Evolutionary conservation across 1,140 invertebrate species (phyloP), one percentile per base, ranked within the genome.

Genomic region (Pachypsylla venusta): DNA sequence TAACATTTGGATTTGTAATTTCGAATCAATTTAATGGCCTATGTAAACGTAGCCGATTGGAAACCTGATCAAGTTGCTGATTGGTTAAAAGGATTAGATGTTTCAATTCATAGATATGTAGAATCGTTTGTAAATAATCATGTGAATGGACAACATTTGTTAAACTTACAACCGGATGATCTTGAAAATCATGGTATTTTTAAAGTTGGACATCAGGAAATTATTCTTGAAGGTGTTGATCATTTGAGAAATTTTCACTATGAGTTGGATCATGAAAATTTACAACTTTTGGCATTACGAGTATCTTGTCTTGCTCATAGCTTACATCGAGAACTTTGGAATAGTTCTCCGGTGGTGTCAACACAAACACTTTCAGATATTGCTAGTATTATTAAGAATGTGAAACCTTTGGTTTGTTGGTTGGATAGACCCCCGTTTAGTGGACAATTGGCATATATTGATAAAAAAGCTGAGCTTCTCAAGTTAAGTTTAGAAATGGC

Each of bases 1-100:
- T 48, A 4, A n/a, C 22, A 48, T 4, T 48, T 48, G 22, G 42
- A 19, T 22, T 12, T 16, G 10, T 35, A 35, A 35, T 35, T 35
- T n/a, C 22, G 42, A n/a, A n/a, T n/a, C 16, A 19, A 48, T 12
- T 48, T 19, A 66, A 88, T 87, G 85, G 85, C 85, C 70, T 88
- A 87, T 73, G 82, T 92, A 66, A 91, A 92, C 75, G 85, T 93
- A 64, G 84, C 81, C 61, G 88, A 92, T 75, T 95, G 91, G 91
- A 85, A 84, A 63, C 82, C 87, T n/a, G 86, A 91, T 67, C 87
- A 93, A 79, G 89, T 93, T 58, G 88, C 83, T 61, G 89, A 93
- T 69, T 95, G 91, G 91, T 73, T 93, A 60, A 85, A 87, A 83
- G 91, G 89, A 68, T 72, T 93, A 64, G 90, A 91, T 69, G 83